These are phyloP conservation scores for Pogonomyrmex barbatus DNA, from an alignment of 1,140 invertebrate genomes.

Conservation along the genomic window DNA sequence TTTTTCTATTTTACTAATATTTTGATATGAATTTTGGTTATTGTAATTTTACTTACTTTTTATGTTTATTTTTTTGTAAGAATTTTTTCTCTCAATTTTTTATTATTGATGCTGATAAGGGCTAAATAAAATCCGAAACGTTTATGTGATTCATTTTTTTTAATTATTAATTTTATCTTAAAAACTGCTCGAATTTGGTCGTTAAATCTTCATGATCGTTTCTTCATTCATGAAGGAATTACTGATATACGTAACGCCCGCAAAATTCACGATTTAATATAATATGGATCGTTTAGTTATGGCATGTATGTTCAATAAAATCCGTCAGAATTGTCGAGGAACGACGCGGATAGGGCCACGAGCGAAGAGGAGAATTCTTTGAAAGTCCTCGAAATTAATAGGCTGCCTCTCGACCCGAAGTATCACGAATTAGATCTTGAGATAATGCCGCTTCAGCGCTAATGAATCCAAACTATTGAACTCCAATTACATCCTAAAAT, in stretches of 20 bases:
- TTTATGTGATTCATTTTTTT: no score
- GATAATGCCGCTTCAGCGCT: constrained; percentile 78
- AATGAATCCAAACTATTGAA: constrained; percentile 82
- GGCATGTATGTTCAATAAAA: constrained; percentile 4
- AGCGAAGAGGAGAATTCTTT: constrained; percentile 73
- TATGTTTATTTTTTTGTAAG: no score
- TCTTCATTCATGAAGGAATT: not conserved
- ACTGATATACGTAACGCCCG: not conserved
- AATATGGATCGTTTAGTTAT: constrained; percentile 26
- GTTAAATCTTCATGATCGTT: no score
- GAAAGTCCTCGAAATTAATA: constrained; percentile 79
- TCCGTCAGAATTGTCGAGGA: constrained; percentile 19
- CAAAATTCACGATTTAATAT: constrained; percentile 21
- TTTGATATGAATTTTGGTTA: no score
- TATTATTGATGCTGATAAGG: no score
- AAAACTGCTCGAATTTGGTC: no score
- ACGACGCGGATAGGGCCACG: constrained; percentile 26
- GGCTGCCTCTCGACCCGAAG: constrained; percentile 73
- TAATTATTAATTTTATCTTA: no score
- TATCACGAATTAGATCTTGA: constrained; percentile 79
- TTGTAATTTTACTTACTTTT: no score
- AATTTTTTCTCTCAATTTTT: no score
- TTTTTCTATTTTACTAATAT: no score
- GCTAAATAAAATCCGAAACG: no score
- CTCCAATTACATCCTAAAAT: constrained; percentile 76